Percentiles rank a stretch among this genome's conserved stretches.
Evolutionary conservation across 2,888 invertebrate genomes (phyloP).

Genomic region (Papilio elwesi): DNA sequence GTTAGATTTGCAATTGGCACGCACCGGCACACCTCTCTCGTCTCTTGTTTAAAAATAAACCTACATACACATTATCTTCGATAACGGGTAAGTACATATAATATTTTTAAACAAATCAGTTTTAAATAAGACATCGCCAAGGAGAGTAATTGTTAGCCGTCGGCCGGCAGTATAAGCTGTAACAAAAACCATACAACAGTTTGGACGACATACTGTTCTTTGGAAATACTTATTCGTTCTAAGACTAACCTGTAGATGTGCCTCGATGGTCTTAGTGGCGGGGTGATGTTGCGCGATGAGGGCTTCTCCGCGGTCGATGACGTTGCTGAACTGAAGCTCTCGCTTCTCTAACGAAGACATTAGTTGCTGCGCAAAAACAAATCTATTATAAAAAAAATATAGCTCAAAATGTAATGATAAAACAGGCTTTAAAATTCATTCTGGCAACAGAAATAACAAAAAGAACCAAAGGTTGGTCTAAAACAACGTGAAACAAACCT

Average conservation of each 20-base stretch:
- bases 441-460: constrained; percentile 49
- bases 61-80: too few species aligned
- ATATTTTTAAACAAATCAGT: too few species aligned
- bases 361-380: constrained; percentile 87
- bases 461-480: constrained; percentile 49
- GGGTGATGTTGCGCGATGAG: constrained; percentile 97
- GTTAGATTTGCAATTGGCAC: too few species aligned
- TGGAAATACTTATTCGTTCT: neutral
- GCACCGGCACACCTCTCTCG: too few species aligned
- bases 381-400: constrained; percentile 29
- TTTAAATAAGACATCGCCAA: too few species aligned
- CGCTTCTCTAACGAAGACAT: constrained; percentile 98
- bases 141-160: too few species aligned
- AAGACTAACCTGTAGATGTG: constrained; percentile 83
- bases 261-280: constrained; percentile 97
- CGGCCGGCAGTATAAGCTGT: too few species aligned
- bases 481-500: constrained; percentile 77
- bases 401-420: constrained; percentile 43
- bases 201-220: too few species aligned
- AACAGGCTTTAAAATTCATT: constrained; percentile 50
- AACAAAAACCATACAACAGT: too few species aligned
- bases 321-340: constrained; percentile 97
- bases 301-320: constrained; percentile 97
- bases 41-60: too few species aligned
- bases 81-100: too few species aligned